Evolutionary conservation across 2,888 invertebrate species (phyloP), one percentile per base, ranked within the genome.

Genomic region (Trachelus stipa): DNA sequence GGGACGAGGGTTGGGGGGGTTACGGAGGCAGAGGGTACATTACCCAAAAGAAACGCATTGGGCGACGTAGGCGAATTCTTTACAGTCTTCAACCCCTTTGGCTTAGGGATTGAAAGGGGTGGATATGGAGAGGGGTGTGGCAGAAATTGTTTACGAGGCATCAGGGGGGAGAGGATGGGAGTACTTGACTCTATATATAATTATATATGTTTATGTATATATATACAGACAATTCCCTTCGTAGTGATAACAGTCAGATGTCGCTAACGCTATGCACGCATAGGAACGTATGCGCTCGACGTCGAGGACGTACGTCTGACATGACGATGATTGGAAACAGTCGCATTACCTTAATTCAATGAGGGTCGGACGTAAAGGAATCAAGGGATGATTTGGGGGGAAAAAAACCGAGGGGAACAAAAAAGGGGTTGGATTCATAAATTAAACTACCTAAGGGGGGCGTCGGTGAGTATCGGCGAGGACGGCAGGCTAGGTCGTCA

Each of bases 381-480:
- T 73, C 71, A 30, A 71, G 71, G 33, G 33, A 15, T 9, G 30
- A 23, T 12, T 71, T 30, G 12, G 31, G 33, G 71, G 0, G 11
- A n/a, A 30, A n/a, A n/a, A 71, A 71, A 11, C 11, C 30, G 30
- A 30, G 71, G 69, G 3, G 73, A 30, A 56, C 12, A 12, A 76
- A 71, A 69, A 37, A 71, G 73, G 40, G 23, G 40, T 56, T 23
- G 40, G 40, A 56, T 77, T 6, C 84, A 85, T 88, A 89, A 91
- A 90, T 90, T 88, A 90, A 89, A 87, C 89, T 90, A 90, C 81
- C 89, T 90, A 89, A 85, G 81, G 34, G 81, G 81, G 40, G 23
- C 40, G 40, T 23, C 40, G 23, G 40, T 56, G 40, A 56, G 40
- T 56, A 56, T 56, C 40, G 23, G 40, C 40, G 40, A 15, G 40